Percentiles rank a stretch among this genome's conserved stretches.
phyloP scores from a whole-genome alignment of 2,888 invertebrate species.

The Julus scandinavius region DNA sequence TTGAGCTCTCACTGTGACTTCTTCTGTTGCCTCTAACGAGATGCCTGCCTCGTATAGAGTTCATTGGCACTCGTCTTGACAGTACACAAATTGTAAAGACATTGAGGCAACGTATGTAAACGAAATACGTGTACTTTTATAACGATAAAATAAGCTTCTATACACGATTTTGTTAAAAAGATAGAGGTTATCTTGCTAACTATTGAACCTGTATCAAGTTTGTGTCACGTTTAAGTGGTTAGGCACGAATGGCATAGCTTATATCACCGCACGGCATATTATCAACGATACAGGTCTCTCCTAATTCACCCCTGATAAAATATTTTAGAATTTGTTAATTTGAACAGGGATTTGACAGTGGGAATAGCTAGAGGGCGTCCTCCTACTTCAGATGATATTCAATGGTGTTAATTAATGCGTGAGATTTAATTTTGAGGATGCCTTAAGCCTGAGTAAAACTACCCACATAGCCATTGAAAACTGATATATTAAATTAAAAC shows the following conservation, averaged over 20 bases:
- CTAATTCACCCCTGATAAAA: no score
- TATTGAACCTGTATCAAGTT: background rate
- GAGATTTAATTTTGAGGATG: background rate
- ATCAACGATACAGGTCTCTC: no score
- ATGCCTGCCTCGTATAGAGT: background rate
- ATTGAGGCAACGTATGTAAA: background rate
- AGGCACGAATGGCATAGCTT: no score
- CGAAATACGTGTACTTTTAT: background rate
- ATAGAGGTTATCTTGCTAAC: background rate
- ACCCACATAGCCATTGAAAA: background rate
- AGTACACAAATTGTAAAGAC: background rate
- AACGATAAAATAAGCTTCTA: background rate
- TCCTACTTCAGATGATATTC: background rate
- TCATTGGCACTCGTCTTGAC: slow-evolving; percentile 31
- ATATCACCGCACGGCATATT: background rate
- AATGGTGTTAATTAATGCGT: background rate
- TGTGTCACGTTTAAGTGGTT: background rate
- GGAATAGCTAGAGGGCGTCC: background rate
- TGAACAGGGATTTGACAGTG: background rate
- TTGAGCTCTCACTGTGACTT: background rate
- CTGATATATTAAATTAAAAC: background rate
- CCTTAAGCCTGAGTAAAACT: background rate
- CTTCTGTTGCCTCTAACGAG: background rate
- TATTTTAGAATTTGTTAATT: background rate
- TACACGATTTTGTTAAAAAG: background rate